Percentiles rank a stretch among this genome's conserved stretches.
These are phyloP conservation scores for Muscidifurax raptorellus DNA, from an alignment of 1,140 invertebrate genomes.

Conservation along the genomic window DNA sequence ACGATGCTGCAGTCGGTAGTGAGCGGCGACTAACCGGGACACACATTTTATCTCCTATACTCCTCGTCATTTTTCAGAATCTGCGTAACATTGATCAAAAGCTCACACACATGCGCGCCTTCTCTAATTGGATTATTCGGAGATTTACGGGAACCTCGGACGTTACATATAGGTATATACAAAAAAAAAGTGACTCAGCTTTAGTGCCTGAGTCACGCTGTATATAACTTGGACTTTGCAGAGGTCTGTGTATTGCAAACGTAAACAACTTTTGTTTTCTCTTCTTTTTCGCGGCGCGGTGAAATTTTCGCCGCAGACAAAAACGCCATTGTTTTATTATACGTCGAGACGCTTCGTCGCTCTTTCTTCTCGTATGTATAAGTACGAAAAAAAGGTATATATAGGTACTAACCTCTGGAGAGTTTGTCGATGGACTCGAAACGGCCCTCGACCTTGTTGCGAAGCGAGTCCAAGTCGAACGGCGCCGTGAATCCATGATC, in stretches of 20 bases:
- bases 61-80: no score
- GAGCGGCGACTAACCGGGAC: neutral
- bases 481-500: conserved; percentile 89
- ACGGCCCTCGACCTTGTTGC: conserved; percentile 88
- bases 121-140: no score
- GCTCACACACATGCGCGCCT: neutral
- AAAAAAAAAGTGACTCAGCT: neutral
- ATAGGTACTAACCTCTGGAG: conserved; percentile 73
- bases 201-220: no score
- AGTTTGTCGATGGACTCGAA: conserved; percentile 85
- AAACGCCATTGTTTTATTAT: neutral
- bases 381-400: neutral
- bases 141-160: no score
- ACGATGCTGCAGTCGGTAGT: no score
- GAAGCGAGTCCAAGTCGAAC: conserved; percentile 87
- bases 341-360: neutral
- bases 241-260: no score
- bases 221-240: no score
- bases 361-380: no score
- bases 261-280: no score
- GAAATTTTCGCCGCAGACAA: no score
- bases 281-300: no score
- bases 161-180: no score
- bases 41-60: neutral
- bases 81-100: neutral